Conservation (phyloP, 2,797 vertebrate species). For the Thaleichthys pacificus region DNA sequence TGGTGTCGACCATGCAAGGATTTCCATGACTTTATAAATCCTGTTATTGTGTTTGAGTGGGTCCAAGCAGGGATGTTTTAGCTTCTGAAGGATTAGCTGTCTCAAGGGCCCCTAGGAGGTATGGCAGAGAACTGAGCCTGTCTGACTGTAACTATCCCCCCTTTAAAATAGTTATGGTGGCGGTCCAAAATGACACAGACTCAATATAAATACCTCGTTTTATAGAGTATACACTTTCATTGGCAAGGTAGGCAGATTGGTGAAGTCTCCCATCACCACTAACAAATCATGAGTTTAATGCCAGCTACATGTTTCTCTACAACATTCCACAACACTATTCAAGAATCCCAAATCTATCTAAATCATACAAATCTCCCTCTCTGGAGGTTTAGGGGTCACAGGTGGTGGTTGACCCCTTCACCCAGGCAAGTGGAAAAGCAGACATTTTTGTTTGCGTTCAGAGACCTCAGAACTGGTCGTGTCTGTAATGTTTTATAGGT, state of each 20-base stretch:
- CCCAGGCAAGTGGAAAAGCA: background rate
- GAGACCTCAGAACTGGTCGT: slow-evolving; percentile 1
- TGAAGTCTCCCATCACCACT: background rate
- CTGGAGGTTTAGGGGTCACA: background rate
- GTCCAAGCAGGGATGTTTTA: background rate
- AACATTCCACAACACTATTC: background rate
- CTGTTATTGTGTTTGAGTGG: too few relatives aligned
- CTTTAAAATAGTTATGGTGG: too few relatives aligned
- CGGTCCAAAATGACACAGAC: background rate
- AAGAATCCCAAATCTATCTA: background rate
- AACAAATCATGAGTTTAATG: background rate
- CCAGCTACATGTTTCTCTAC: background rate
- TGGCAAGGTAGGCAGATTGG: background rate
- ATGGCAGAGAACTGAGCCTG: background rate
- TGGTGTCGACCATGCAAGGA: too few relatives aligned
- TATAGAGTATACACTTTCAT: background rate
- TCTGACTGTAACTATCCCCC: too few relatives aligned
- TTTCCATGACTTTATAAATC: too few relatives aligned
- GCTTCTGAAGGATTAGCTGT: background rate
- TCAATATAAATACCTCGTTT: background rate
- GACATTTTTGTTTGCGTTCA: background rate
- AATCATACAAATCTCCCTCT: background rate
- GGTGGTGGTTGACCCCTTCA: background rate
- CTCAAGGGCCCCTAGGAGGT: background rate
- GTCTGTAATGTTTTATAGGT: slow-evolving; percentile 20